Percentiles rank a stretch among this genome's conserved stretches.
Evolutionary conservation across 2,888 invertebrate species (phyloP).

Genomic region (Linnaemya tessellans): DNA sequence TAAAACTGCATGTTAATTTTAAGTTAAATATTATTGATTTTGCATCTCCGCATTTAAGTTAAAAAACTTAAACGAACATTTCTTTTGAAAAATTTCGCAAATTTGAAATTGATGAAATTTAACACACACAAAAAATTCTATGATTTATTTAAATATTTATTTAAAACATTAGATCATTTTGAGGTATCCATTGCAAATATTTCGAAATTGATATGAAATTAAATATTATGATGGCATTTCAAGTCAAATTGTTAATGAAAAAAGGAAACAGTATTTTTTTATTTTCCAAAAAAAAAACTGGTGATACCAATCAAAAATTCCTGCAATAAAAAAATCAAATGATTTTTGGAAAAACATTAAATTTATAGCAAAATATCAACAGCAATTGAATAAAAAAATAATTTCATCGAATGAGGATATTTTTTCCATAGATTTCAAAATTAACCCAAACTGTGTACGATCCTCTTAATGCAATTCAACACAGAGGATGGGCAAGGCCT

Average conservation of each 20-base stretch:
- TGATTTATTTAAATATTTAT: too few species aligned
- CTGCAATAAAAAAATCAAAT: background rate
- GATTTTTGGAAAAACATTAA: background rate
- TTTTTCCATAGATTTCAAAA: too few species aligned
- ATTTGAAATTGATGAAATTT: background rate
- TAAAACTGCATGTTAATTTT: background rate
- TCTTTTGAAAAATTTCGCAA: background rate
- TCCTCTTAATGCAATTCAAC: too few species aligned
- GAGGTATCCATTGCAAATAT: background rate
- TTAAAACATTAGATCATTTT: background rate
- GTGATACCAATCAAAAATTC: background rate
- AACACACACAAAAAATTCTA: background rate
- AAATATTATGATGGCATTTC: too few species aligned
- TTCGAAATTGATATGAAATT: too few species aligned
- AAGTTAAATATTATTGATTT: background rate
- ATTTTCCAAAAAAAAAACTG: background rate
- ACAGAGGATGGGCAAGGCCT: too few species aligned
- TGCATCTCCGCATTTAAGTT: background rate
- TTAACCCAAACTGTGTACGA: too few species aligned
- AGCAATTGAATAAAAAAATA: too few species aligned
- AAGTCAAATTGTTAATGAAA: conserved; percentile 1
- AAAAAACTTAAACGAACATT: background rate
- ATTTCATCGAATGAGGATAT: too few species aligned
- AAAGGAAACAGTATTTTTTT: background rate
- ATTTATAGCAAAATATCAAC: too few species aligned